Evolutionary conservation across 2,797 vertebrate genomes (phyloP), one percentile per base, ranked within the genome.

Genomic region (Acomys russatus): DNA sequence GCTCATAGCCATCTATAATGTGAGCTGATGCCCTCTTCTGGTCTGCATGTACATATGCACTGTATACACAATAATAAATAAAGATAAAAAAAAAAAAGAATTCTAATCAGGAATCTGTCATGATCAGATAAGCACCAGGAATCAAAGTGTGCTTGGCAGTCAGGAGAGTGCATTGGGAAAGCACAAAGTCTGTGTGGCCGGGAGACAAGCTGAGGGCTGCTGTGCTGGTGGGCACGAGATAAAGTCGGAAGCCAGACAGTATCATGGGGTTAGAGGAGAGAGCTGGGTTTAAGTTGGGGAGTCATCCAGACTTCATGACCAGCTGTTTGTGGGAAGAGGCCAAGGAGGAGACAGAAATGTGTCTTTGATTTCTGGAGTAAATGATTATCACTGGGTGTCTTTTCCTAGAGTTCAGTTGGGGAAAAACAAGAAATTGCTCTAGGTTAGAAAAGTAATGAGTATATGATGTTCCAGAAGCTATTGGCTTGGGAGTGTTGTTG

Each of bases 111-210:
- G 71, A 70, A 17, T 94, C 78, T 85, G 44, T 96, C 51, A 63
- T n/a, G 78, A 92, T 96, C 78, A 97, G 92, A 91, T 93, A 44
- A 88, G 87, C 79, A 28, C 89, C 91, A 93, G 83, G 91, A 97
- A 92, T 96, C 74, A 74, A 93, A 95, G 84, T 93, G 70, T 91
- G 51, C 30, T 44, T 87, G 87, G 94, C 80, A 79, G 80, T 70
- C 77, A 28, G 76, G 88, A 92, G 93, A 64, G 78, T 85, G 73
- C 84, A 30, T 28, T 1, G 14, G 68, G 73, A 91, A 85, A 56
- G 61, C 77, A 38, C 61, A 88, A 64, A 77, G 90, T 84, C 71
- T 49, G 7, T 22, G 0, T 56, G 80, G 66, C 82, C 59, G 68
- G 88, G 90, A 71, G 44, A 83, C 63, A 30, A 59, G 71, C 10